A percentile compares a stretch with the other conserved stretches of the same genome.
These are phyloP conservation scores for Hormaphis cornu DNA, from an alignment of 1,140 invertebrate genomes.

Conservation along the genomic window DNA sequence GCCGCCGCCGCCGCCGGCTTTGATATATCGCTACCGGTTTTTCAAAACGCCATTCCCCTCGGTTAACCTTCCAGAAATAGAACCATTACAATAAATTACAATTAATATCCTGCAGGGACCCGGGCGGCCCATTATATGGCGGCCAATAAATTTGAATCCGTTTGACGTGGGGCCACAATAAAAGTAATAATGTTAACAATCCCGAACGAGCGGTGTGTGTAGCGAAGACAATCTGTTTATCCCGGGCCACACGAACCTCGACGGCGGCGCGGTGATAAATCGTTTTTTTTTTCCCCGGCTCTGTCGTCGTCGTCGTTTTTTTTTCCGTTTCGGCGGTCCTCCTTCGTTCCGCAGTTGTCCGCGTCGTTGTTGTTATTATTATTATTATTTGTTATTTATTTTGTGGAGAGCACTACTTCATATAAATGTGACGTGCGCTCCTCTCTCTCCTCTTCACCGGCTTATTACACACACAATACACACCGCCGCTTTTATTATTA, in stretches of 20 bases:
- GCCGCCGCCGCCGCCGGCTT: constrained; percentile 10
- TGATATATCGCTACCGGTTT: constrained; percentile 33
- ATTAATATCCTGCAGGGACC: constrained; percentile 33
- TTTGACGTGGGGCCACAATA: constrained; percentile 32
- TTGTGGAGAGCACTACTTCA: constrained; percentile 26
- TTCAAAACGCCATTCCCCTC: constrained; percentile 32
- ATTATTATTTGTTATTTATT: constrained; percentile 28
- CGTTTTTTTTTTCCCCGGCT: constrained; percentile 17
- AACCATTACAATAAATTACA: constrained; percentile 33
- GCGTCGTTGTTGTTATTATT: constrained; percentile 15
- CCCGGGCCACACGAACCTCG: constrained; percentile 31
- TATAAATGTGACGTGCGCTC: constrained; percentile 9
- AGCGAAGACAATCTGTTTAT: constrained; percentile 33
- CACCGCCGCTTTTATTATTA: too few relatives aligned
- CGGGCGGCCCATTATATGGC: constrained; percentile 32
- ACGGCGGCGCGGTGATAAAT: constrained; percentile 31
- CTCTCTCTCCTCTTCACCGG: too few relatives aligned
- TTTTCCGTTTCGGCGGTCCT: not conserved
- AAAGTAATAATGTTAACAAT: constrained; percentile 33
- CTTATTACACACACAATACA: too few relatives aligned
- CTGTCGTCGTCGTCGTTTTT: not conserved
- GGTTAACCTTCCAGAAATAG: constrained; percentile 32
- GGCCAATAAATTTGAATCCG: constrained; percentile 33
- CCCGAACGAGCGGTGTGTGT: constrained; percentile 24
- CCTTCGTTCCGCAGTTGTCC: not conserved